Evolutionary conservation across 2,113 vertebrate species (phyloP).

Genomic region (Pandion haliaetus): DNA sequence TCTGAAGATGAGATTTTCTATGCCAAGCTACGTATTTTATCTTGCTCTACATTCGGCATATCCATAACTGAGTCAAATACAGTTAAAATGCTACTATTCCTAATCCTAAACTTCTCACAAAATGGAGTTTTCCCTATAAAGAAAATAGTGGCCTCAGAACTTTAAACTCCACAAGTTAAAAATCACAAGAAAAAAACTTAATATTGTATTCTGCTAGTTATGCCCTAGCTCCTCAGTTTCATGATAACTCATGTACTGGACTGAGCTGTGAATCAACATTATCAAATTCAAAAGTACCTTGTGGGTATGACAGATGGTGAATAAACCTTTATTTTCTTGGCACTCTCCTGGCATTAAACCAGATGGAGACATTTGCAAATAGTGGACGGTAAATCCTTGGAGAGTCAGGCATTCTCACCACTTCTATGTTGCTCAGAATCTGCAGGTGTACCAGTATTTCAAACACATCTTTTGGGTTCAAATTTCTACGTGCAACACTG

Average conservation of each 20-base stretch:
- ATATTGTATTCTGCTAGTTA: neutral
- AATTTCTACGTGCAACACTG: neutral
- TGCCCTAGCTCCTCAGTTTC: neutral
- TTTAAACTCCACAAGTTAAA: neutral
- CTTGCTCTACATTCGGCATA: neutral
- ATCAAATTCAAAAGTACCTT: neutral
- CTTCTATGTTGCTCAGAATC: neutral
- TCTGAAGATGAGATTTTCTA: neutral
- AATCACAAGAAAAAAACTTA: neutral
- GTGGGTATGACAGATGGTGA: neutral
- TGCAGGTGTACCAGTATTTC: neutral
- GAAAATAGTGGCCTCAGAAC: neutral
- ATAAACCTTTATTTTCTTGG: constrained; percentile 5
- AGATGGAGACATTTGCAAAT: neutral
- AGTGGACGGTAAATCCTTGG: neutral
- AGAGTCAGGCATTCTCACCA: neutral
- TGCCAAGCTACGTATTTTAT: neutral
- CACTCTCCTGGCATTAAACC: neutral
- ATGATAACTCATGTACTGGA: neutral
- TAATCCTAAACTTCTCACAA: neutral
- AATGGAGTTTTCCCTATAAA: neutral
- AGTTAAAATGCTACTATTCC: neutral
- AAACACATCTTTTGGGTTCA: neutral
- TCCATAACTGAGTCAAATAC: neutral
- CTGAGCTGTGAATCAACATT: neutral